Percentiles rank a stretch among this genome's conserved stretches.
Conservation (phyloP, 2,888 invertebrate species). For the Colostygia pectinataria region DNA sequence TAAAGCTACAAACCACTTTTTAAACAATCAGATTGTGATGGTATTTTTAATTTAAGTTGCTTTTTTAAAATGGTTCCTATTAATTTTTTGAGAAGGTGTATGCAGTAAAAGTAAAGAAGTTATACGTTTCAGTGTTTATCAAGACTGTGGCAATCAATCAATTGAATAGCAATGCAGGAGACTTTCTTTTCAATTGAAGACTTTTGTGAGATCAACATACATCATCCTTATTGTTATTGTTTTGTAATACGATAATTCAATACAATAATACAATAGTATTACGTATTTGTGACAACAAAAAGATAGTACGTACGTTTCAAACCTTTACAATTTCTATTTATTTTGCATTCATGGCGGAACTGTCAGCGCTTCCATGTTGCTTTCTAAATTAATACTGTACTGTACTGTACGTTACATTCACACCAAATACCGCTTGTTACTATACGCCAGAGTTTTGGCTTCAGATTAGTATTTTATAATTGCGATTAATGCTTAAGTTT, state of each 20-base stretch:
- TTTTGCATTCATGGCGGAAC: slow-evolving; percentile 84
- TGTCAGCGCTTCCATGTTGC: slow-evolving; percentile 84
- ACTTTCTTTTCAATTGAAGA: slow-evolving; percentile 44
- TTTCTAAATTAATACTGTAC: slow-evolving; percentile 65
- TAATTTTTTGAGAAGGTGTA: too few species aligned
- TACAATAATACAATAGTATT: slow-evolving; percentile 41
- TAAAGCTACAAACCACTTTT: too few species aligned
- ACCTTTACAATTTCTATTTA: slow-evolving; percentile 82
- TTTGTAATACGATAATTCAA: slow-evolving; percentile 40
- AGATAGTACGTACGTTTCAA: slow-evolving; percentile 42
- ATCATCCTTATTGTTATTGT: slow-evolving; percentile 31
- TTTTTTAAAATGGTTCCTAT: too few species aligned
- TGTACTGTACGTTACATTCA: slow-evolving; percentile 2
- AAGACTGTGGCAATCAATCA: slow-evolving; percentile 32
- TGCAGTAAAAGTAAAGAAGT: too few species aligned
- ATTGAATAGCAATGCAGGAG: slow-evolving; percentile 44
- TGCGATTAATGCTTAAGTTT: slow-evolving; percentile 6
- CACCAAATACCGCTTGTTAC: slow-evolving; percentile 1
- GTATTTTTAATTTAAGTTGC: background rate
- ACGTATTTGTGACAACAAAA: slow-evolving; percentile 41
- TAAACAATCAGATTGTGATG: too few species aligned
- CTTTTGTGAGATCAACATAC: slow-evolving; percentile 30
- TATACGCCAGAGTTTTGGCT: background rate
- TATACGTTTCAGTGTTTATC: too few species aligned
- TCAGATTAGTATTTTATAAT: background rate